phyloP scores from a whole-genome alignment of 2,113 vertebrate genomes.

The Bos taurus region ARS-UCD2.0 NC_037329.1:80661501-80662000 shows the following conservation, averaged over 20 bases:
- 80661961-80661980: neutral
- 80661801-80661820: neutral
- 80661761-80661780: neutral
- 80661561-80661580: neutral
- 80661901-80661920: neutral
- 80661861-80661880: neutral
- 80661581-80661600: constrained; percentile 16
- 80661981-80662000: neutral
- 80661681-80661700: neutral
- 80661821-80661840: neutral
- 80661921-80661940: neutral
- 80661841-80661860: neutral
- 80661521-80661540: neutral
- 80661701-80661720: neutral
- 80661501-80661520: neutral
- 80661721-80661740: neutral
- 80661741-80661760: neutral
- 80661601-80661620: neutral
- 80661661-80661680: neutral
- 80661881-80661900: neutral
- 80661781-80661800: neutral
- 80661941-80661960: neutral
- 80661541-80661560: neutral
- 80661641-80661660: constrained; percentile 1
- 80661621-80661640: neutral